These are phyloP conservation scores for Formica exsecta DNA, from an alignment of 1,140 invertebrate genomes.

Conservation along the genomic window DNA sequence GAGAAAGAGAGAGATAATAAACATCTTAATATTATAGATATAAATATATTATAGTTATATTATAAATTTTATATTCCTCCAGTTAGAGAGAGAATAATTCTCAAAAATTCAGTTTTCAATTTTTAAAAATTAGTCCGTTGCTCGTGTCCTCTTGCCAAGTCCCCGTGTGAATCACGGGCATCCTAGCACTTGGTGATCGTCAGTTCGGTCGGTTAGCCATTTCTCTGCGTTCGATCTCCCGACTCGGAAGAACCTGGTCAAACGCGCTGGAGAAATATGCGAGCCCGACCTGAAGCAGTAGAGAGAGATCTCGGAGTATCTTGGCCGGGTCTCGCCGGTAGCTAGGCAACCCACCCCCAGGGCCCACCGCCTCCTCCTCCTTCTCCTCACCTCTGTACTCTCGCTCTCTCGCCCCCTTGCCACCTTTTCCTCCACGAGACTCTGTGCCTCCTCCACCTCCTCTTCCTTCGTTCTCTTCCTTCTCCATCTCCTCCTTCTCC, in stretches of 20 bases:
- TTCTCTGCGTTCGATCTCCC: slow-evolving; percentile 55
- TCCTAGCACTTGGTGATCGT: slow-evolving; percentile 3
- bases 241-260: slow-evolving; percentile 68
- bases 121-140: not conserved
- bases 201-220: slow-evolving; percentile 52
- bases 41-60: not conserved
- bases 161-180: slow-evolving; percentile 14
- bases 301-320: slow-evolving; percentile 85
- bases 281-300: slow-evolving; percentile 69
- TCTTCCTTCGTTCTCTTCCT: slow-evolving; percentile 65
- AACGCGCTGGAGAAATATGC: slow-evolving; percentile 70
- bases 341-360: slow-evolving; percentile 85
- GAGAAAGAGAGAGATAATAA: too few relatives aligned
- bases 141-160: not conserved
- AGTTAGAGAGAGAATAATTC: not conserved
- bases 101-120: not conserved
- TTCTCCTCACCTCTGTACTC: slow-evolving; percentile 74
- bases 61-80: not conserved
- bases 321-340: slow-evolving; percentile 86
- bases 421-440: slow-evolving; percentile 82
- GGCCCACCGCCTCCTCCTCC: slow-evolving; percentile 73
- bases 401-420: slow-evolving; percentile 67
- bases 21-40: not conserved
- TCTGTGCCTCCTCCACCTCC: slow-evolving; percentile 55
- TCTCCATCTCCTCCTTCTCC: slow-evolving; percentile 57